Percentiles rank a stretch among this genome's conserved stretches.
Conservation (phyloP, 1,140 invertebrate genomes). For the Megalopta genalis region DNA sequence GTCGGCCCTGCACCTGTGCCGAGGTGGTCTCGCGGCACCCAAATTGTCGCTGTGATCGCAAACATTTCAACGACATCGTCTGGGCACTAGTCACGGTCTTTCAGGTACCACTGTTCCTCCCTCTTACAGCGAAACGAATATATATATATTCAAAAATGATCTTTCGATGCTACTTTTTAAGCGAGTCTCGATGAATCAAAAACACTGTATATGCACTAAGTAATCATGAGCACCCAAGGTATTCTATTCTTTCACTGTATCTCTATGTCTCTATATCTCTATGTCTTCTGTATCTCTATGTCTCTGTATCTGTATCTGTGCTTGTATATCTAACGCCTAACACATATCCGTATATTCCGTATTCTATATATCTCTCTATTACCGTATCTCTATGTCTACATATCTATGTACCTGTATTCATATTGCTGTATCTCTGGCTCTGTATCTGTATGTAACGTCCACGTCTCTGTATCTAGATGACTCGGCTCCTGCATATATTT, state of each 20-base stretch:
- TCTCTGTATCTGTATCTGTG: neutral
- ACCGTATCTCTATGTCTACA: neutral
- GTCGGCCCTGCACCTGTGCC: slow-evolving; percentile 93
- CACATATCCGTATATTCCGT: too few relatives aligned
- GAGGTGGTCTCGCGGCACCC: slow-evolving; percentile 92
- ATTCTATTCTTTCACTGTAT: neutral
- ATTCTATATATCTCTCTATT: neutral
- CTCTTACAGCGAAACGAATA: slow-evolving; percentile 36
- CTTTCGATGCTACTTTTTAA: too few relatives aligned
- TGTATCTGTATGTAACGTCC: slow-evolving; percentile 14
- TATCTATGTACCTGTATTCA: neutral
- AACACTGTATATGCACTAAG: slow-evolving; percentile 24
- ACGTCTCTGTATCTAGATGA: neutral
- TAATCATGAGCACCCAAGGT: slow-evolving; percentile 19
- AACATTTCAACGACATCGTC: slow-evolving; percentile 98
- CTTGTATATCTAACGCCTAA: neutral
- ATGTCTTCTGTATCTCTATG: neutral
- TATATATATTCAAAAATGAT: too few relatives aligned
- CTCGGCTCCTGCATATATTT: too few relatives aligned
- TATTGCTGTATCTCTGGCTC: neutral
- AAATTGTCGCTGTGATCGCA: slow-evolving; percentile 95
- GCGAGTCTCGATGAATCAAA: too few relatives aligned
- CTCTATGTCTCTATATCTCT: neutral
- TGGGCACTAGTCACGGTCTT: slow-evolving; percentile 98
- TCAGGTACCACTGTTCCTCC: slow-evolving; percentile 86